phyloP scores from a whole-genome alignment of 2,888 invertebrate species.

The Mechanitis messenoides region DNA sequence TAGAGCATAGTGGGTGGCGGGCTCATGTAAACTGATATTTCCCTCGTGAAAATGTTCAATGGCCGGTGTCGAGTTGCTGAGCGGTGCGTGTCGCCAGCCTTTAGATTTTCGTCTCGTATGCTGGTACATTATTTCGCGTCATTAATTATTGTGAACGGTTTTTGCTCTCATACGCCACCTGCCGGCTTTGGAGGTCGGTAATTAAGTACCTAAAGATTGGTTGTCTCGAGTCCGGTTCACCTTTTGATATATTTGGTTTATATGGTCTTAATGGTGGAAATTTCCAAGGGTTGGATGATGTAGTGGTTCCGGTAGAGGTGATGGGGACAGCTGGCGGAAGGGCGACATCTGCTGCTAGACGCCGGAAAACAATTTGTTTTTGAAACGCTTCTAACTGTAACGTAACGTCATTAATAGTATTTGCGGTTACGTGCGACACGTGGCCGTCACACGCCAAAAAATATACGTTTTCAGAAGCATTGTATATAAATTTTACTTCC shows the following conservation, averaged over 20 bases:
- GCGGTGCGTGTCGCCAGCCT: constrained; percentile 58
- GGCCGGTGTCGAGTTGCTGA: constrained; percentile 66
- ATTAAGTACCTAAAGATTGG: constrained; percentile 56
- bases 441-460: constrained; percentile 37
- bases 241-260: constrained; percentile 5
- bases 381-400: constrained; percentile 36
- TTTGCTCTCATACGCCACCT: constrained; percentile 69
- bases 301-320: constrained; percentile 14
- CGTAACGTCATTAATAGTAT: constrained; percentile 33
- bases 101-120: constrained; percentile 73
- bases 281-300: background rate
- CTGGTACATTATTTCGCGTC: constrained; percentile 74
- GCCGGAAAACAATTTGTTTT: constrained; percentile 66
- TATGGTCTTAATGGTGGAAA: background rate
- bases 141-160: constrained; percentile 70
- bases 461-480: constrained; percentile 11
- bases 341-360: constrained; percentile 73
- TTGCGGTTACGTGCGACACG: constrained; percentile 45
- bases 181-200: constrained; percentile 54
- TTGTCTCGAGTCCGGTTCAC: constrained; percentile 33
- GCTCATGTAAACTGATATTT: constrained; percentile 70
- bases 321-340: constrained; percentile 67
- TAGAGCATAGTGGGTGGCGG: constrained; percentile 65
- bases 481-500: too few relatives aligned
- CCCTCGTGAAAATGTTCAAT: constrained; percentile 72